Evolutionary conservation across 2,888 invertebrate species (phyloP), one percentile per base, ranked within the genome.

Genomic region (Aspidiotus destructor): DNA sequence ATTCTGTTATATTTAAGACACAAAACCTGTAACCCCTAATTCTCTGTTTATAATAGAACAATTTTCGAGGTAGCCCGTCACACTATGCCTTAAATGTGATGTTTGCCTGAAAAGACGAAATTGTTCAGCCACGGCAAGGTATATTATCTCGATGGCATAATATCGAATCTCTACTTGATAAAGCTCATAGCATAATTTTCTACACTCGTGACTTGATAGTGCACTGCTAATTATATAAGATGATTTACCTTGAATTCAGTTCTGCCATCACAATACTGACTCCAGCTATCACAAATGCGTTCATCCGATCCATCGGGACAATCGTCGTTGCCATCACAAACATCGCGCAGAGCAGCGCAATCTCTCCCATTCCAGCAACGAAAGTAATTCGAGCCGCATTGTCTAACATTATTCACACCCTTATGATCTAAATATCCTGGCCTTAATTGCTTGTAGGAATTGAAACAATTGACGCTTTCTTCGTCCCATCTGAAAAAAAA

Each of bases 261-360:
- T 15, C n/a, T 62, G 15, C 65, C 60, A 58, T 71, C 69, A 28
- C 71, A 72, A 8, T 71, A 62, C 68, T 60, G 64, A 64, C 63
- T 71, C 71, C 71, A 71, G 10, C 69, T 71, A 41, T 70, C 72
- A 42, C 74, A 74, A 68, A 73, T 71, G 53, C 72, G 70, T 70
- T 74, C 74, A 57, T 74, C 74, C n/a, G 73, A 74, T 40, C 73
- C 74, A 68, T 74, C 74, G 2, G 69, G 52, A 62, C 74, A 74
- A 58, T 74, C 73, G 16, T 72, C 69, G 8, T 70, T 62, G 16
- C 73, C 73, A 62, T 74, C 73, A 61, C 74, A 74, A 13, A 73
- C 70, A 28, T 69, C 70, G 41, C 72, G 70, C 10, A 70, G 62
- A 9, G 71, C 64, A 16, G 73, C 70, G 60, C 74, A 74, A 41